Percentiles rank a stretch among this genome's conserved stretches.
Conservation (phyloP, 1,140 invertebrate genomes). For the Penaeus vannamei region DNA sequence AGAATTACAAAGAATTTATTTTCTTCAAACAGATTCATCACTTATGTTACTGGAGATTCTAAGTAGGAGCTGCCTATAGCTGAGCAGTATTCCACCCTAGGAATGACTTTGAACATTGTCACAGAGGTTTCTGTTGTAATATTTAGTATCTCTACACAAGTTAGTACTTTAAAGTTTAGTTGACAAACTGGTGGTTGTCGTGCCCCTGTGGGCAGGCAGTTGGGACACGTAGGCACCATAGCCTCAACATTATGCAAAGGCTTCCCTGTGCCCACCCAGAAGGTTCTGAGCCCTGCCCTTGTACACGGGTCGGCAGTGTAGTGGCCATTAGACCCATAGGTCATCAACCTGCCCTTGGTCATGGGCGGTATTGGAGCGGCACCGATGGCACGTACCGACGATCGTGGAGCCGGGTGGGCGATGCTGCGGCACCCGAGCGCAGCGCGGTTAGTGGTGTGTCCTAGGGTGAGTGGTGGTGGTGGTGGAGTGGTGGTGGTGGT, state of each 20-base stretch:
- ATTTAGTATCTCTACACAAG: constrained; percentile 55
- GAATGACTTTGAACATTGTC: constrained; percentile 3
- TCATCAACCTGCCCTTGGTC: constrained; percentile 52
- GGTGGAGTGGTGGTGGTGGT: constrained; percentile 60
- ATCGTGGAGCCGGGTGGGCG: constrained; percentile 57
- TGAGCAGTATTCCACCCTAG: constrained; percentile 60
- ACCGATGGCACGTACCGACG: constrained; percentile 52
- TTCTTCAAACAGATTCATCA: constrained; percentile 48
- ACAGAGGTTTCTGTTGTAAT: constrained; percentile 57
- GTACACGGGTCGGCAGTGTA: constrained; percentile 52
- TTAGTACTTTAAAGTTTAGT: constrained; percentile 64
- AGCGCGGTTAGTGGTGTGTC: constrained; percentile 65
- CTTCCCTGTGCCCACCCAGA: constrained; percentile 59
- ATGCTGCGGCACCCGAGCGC: constrained; percentile 59
- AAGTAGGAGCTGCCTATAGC: constrained; percentile 61
- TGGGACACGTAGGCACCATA: constrained; percentile 54
- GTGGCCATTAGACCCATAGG: constrained; percentile 55
- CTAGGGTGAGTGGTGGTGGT: constrained; percentile 64
- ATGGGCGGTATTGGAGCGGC: constrained; percentile 47
- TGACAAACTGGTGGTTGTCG: constrained; percentile 46
- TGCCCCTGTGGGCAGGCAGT: constrained; percentile 55
- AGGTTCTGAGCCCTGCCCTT: constrained; percentile 45
- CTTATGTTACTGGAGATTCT: constrained; percentile 52
- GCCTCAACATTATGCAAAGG: constrained; percentile 43
- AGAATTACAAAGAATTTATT: constrained; percentile 12